A percentile compares a stretch with the other conserved stretches of the same genome.
These are phyloP conservation scores for Trisateles emortualis DNA, from an alignment of 2,888 invertebrate species.

Conservation along the genomic window DNA sequence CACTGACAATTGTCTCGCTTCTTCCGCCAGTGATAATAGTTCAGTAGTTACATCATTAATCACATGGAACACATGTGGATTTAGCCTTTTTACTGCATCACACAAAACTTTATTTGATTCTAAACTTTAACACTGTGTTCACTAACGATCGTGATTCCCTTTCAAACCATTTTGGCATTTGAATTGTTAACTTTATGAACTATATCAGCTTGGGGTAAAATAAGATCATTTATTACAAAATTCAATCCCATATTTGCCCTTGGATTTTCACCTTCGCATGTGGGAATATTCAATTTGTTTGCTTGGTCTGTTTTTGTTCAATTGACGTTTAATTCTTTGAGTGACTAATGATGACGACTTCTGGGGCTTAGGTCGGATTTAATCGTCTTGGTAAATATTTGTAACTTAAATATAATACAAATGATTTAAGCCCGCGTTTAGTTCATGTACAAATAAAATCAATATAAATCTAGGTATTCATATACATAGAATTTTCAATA, in stretches of 20 bases:
- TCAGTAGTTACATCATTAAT: constrained; percentile 81
- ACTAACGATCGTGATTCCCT: constrained; percentile 61
- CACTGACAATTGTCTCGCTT: constrained; percentile 74
- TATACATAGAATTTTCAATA: no score
- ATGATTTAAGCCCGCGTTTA: constrained; percentile 8
- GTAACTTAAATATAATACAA: constrained; percentile 19
- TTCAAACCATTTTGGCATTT: constrained; percentile 47
- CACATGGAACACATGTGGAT: constrained; percentile 77
- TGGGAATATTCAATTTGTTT: constrained; percentile 86
- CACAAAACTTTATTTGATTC: constrained; percentile 78
- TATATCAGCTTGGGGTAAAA: constrained; percentile 41
- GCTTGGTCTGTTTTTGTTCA: constrained; percentile 83
- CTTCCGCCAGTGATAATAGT: constrained; percentile 76
- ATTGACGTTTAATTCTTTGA: constrained; percentile 79
- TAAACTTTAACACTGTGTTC: constrained; percentile 69
- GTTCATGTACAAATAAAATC: no score
- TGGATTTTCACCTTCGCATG: constrained; percentile 85
- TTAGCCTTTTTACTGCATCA: constrained; percentile 73
- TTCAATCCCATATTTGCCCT: constrained; percentile 79
- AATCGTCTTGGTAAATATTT: constrained; percentile 25
- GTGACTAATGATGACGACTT: constrained; percentile 78
- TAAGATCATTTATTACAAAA: constrained; percentile 74
- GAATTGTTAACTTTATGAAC: constrained; percentile 43
- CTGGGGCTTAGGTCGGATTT: constrained; percentile 55
- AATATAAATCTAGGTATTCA: no score